Conservation (phyloP, 2,888 invertebrate species). For the Drosophila cognata region DNA sequence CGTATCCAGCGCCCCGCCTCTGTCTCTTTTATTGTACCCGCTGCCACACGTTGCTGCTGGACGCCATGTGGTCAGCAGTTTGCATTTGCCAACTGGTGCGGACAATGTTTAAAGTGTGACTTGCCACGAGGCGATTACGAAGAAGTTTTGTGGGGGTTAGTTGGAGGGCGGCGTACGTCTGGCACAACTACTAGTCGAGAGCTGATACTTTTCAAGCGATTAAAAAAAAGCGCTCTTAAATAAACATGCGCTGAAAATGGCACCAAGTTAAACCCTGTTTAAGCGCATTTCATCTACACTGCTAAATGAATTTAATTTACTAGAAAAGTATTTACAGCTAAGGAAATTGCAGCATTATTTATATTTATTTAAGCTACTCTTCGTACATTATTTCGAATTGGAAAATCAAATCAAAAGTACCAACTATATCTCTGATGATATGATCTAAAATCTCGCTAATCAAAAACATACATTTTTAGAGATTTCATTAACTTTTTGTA, state of each 20-base stretch:
- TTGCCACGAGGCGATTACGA: constrained; percentile 29
- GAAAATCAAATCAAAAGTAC: background rate
- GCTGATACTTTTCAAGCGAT: constrained; percentile 28
- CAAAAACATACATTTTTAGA: background rate
- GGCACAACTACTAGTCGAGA: constrained; percentile 33
- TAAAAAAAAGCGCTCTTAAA: constrained; percentile 34
- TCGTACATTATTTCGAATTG: background rate
- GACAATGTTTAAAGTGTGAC: constrained; percentile 36
- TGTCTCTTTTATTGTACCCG: background rate
- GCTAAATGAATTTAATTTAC: constrained; percentile 5
- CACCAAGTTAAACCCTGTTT: constrained; percentile 14
- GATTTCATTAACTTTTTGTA: background rate
- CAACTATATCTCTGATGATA: background rate
- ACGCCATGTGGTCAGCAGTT: constrained; percentile 66
- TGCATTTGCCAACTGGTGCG: constrained; percentile 36
- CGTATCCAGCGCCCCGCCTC: background rate
- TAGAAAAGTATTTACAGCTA: background rate
- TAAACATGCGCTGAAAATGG: constrained; percentile 26
- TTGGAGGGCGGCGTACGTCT: background rate
- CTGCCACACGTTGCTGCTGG: background rate
- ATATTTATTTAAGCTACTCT: background rate
- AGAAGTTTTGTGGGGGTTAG: background rate
- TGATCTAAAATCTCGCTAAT: background rate
- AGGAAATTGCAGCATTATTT: background rate
- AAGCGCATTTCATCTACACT: constrained; percentile 14